phyloP scores from a whole-genome alignment of 2,888 invertebrate species.

The Chaetogeoica ovagalla region DNA sequence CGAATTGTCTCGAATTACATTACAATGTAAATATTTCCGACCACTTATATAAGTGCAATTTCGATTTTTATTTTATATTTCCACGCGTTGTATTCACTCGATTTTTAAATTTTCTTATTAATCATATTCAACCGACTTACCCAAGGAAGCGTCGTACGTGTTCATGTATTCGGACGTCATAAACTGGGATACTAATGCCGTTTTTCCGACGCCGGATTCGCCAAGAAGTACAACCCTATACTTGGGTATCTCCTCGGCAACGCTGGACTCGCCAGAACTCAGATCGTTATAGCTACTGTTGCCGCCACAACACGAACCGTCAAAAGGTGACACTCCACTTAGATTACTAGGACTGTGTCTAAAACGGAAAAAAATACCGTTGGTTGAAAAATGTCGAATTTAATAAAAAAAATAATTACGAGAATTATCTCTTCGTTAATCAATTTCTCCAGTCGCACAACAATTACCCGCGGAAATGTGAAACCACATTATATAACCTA shows the following conservation, averaged over 20 bases:
- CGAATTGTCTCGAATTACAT: too few relatives aligned
- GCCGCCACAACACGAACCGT: conserved; percentile 78
- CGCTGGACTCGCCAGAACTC: conserved; percentile 68
- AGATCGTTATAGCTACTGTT: conserved; percentile 75
- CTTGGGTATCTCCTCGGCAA: conserved; percentile 65
- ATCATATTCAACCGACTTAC: conserved; percentile 63
- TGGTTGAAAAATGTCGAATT: too few relatives aligned
- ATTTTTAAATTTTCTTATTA: too few relatives aligned
- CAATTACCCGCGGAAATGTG: too few relatives aligned
- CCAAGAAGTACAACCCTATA: conserved; percentile 64
- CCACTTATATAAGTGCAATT: too few relatives aligned
- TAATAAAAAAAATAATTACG: too few relatives aligned
- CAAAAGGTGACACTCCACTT: conserved; percentile 76
- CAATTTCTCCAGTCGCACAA: too few relatives aligned
- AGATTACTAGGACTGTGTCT: conserved; percentile 64
- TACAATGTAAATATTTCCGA: too few relatives aligned
- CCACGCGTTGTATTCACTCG: too few relatives aligned
- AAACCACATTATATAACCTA: too few relatives aligned
- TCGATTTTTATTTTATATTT: too few relatives aligned
- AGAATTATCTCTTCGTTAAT: too few relatives aligned
- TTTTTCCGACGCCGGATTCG: conserved; percentile 88
- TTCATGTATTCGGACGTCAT: conserved; percentile 96
- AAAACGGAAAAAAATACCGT: not conserved
- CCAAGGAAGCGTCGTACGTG: conserved; percentile 88
- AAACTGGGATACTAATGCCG: conserved; percentile 87